These are phyloP conservation scores for Cryptus armator DNA, from an alignment of 2,888 invertebrate genomes.

Conservation along the genomic window DNA sequence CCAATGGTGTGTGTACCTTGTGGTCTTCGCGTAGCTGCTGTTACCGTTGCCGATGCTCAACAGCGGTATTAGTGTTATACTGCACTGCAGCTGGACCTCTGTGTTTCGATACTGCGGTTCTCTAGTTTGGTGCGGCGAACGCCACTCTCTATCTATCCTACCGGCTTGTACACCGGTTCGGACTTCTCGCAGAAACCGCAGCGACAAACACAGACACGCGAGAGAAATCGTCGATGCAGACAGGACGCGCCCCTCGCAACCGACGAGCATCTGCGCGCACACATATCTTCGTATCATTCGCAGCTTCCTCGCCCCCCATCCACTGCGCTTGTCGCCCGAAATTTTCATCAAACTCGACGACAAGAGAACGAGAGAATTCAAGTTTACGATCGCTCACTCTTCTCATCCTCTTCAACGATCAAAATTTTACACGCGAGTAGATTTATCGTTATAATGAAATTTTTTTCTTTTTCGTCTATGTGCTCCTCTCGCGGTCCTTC, in stretches of 20 bases:
- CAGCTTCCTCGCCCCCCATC: background rate
- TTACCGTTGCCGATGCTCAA: slow-evolving; percentile 19
- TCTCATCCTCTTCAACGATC: background rate
- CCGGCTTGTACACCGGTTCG: slow-evolving; percentile 11
- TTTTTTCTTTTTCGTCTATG: slow-evolving; percentile 11
- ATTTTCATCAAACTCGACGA: slow-evolving; percentile 4
- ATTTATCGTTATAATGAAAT: slow-evolving; percentile 26
- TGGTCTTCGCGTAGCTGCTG: slow-evolving; percentile 17
- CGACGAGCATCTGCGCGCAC: slow-evolving; percentile 4
- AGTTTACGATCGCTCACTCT: background rate
- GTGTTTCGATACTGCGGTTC: slow-evolving; percentile 50
- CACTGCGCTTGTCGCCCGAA: background rate
- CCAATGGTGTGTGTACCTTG: slow-evolving; percentile 30
- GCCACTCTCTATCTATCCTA: slow-evolving; percentile 17
- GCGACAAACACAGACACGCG: slow-evolving; percentile 41
- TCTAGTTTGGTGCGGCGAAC: slow-evolving; percentile 43
- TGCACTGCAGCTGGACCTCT: slow-evolving; percentile 61
- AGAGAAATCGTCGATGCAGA: slow-evolving; percentile 29
- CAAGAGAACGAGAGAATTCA: background rate
- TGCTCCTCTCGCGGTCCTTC: slow-evolving; percentile 33
- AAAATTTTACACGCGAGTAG: slow-evolving; percentile 1
- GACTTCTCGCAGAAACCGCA: slow-evolving; percentile 57
- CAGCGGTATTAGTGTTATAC: slow-evolving; percentile 50
- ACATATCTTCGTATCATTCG: slow-evolving; percentile 4
- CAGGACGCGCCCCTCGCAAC: background rate